Evolutionary conservation across 2,113 vertebrate genomes (phyloP).

Genomic region (Parus major): DNA sequence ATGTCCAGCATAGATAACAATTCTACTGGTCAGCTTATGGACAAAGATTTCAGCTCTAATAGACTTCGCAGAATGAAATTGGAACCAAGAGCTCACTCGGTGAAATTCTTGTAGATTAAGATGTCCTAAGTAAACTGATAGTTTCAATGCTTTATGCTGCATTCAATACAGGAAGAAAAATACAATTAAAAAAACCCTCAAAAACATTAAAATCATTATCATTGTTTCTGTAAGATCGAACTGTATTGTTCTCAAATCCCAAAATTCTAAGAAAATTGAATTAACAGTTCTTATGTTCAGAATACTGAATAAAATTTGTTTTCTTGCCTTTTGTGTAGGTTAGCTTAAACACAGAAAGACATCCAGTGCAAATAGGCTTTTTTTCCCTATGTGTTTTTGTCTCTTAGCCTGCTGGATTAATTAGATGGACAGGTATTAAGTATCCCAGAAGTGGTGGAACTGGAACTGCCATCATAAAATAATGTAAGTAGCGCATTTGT

Average conservation of each 20-base stretch:
- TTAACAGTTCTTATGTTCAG: neutral
- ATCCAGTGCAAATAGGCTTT: neutral
- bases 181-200: too few species aligned
- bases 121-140: neutral
- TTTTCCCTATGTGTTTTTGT: neutral
- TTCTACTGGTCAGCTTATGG: neutral
- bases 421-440: neutral
- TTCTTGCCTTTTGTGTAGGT: neutral
- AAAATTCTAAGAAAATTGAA: neutral
- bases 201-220: neutral
- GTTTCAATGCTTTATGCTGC: neutral
- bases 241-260: neutral
- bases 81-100: neutral
- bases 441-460: neutral
- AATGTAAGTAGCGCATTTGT: fast-evolving
- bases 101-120: neutral
- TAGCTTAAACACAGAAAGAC: neutral
- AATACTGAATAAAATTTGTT: neutral
- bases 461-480: neutral
- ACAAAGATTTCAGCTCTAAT: neutral
- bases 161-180: neutral
- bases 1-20: neutral
- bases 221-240: neutral
- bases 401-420: neutral
- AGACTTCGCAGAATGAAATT: neutral